Evolutionary conservation across 2,888 invertebrate species (phyloP), one percentile per base, ranked within the genome.

Genomic region (Cheilosia soror): DNA sequence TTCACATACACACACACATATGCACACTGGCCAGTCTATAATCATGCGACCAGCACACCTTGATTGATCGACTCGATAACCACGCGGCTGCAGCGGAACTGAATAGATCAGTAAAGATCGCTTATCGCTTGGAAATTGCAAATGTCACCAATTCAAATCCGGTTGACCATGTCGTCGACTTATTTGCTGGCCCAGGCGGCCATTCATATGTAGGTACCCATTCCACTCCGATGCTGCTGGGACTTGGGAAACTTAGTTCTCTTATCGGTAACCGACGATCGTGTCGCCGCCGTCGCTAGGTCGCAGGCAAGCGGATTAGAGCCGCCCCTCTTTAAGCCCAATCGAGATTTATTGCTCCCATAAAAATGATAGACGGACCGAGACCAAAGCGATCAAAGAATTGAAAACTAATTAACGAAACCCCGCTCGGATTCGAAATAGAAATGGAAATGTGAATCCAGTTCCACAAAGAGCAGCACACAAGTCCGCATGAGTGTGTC

Each of bases 361-460:
- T 85, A 85, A 81, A 85, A 85, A 77, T 85, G 85, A 85, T 85
- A 85, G 85, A 85, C 81, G 85, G 85, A 85, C 85, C 85, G 85
- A 81, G 72, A 85, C 85, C 76, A 58, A 77, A 77, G 63, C 62
- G 85, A 80, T 81, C 85, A 80, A 62, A 85, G 85, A 81, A 85
- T 85, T 81, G 85, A 85, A 85, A 85, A 85, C 85, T 85, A 85
- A 85, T 85, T 85, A 85, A 81, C 81, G 57, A 85, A 85, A 80
- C 66, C 80, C 80, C 65, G 76, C 71, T 83, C 66, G 49, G 53
- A 72, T 55, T 85, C 51, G 76, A 60, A 80, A 80, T 80, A 80
- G 85, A 80, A 76, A 76, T 85, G 80, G 81, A 81, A 72, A 78
- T 84, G 79, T 68, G 60, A 75, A 77, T 77, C 85, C 85, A 76